Evolutionary conservation across 2,797 vertebrate species (phyloP), one percentile per base, ranked within the genome.

Genomic region (Melopsittacus undulatus): DNA sequence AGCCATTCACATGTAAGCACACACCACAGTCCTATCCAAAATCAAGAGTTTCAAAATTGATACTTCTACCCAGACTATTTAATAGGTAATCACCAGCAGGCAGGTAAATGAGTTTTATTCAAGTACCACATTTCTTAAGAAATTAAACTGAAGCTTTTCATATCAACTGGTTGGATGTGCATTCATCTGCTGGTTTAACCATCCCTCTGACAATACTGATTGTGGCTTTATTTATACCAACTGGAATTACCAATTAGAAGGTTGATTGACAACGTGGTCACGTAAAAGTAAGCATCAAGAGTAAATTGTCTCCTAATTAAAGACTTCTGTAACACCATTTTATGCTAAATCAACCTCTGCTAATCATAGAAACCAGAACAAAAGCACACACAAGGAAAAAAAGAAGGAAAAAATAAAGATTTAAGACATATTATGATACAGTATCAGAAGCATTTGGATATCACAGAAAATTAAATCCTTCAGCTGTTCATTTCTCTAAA

Each of bases 1-100:
- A 97, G 84, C 83, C 67, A 96, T 89, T 95, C 83, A 95, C 56
- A 97, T 84, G 92, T 93, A 96, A 87, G 64, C 38, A 86, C 68
- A 95, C 78, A 92, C 80, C 63, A 87, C 16, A 80, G 91, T 66
- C 89, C 75, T 73, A 91, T 68, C 72, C 79, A 89, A 96, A 91
- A 92, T 66, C 34, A 72, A 94, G 90, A 91, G 38, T 89, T 96
- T 87, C 73, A 94, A 90, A 96, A 96, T 16, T 90, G 78, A 90
- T 73, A 79, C n/a, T 90, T 96, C 77, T 87, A 83, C 18, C 63
- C 68, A 94, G 80, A 81, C 85, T 91, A 88, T 78, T 95, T 92
- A 89, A 70, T 38, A 94, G 54, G 56, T 36, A 94, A 95, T 95
- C 86, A 93, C 54, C 32, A 79, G 57, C 52, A 95, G 42, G 86